phyloP scores from a whole-genome alignment of 2,797 vertebrate genomes.

The Molothrus ater region DNA sequence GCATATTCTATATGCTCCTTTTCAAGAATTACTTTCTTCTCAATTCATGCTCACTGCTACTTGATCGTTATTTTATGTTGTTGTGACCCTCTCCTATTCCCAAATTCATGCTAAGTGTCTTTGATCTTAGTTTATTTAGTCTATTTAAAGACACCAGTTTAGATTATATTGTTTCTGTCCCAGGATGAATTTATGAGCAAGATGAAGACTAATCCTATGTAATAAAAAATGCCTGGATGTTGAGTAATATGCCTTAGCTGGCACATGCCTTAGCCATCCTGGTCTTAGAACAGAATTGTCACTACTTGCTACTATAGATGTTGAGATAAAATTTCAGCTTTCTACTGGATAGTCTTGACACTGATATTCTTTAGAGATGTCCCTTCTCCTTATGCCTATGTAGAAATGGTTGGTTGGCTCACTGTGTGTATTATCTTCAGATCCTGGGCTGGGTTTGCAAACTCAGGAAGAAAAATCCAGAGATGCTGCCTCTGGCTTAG shows the following conservation, averaged over 20 bases:
- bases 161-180: not conserved
- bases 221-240: not conserved
- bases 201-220: not conserved
- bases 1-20: not conserved
- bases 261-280: not conserved
- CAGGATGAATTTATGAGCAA: not conserved
- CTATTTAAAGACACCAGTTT: not conserved
- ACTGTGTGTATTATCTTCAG: not conserved
- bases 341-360: not conserved
- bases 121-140: not conserved
- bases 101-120: not conserved
- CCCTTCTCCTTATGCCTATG: not conserved
- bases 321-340: not conserved
- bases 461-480: not conserved
- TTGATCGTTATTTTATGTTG: not conserved
- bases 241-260: not conserved
- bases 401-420: not conserved
- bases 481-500: not conserved
- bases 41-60: not conserved
- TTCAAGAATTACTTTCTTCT: not conserved
- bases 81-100: not conserved
- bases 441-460: not conserved
- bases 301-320: not conserved
- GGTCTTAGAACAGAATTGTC: not conserved
- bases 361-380: not conserved